These are phyloP conservation scores for Euzetes globulus DNA, from an alignment of 2,888 invertebrate genomes.

Conservation along the genomic window DNA sequence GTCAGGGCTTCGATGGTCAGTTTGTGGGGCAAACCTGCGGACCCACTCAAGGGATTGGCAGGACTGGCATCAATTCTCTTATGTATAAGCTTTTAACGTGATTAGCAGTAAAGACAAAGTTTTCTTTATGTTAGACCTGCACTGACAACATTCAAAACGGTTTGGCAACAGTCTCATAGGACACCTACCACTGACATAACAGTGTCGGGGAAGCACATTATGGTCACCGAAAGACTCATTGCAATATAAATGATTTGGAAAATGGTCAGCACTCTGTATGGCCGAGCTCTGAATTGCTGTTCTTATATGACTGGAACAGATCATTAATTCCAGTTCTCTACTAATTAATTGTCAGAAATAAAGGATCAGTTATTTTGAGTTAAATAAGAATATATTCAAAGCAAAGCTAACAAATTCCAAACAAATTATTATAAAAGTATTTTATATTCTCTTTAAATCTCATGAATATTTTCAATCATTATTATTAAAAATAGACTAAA, in stretches of 20 bases:
- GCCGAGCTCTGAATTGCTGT: background rate
- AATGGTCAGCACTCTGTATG: background rate
- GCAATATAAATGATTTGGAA: constrained; percentile 27
- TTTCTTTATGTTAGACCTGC: constrained; percentile 3
- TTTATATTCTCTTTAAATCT: background rate
- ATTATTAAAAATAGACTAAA: constrained; percentile 16
- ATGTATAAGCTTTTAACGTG: constrained; percentile 30
- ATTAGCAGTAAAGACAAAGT: constrained; percentile 26
- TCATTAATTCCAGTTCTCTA: constrained; percentile 13
- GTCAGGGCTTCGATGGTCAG: constrained; percentile 1
- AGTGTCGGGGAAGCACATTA: constrained; percentile 4
- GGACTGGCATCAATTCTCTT: constrained; percentile 20
- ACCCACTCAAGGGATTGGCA: constrained; percentile 13
- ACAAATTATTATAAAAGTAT: background rate
- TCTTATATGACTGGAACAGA: background rate
- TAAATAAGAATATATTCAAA: background rate
- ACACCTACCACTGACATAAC: background rate
- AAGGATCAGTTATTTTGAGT: background rate
- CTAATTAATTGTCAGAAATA: constrained; percentile 18
- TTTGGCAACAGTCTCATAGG: constrained; percentile 14
- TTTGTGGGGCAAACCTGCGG: constrained; percentile 10
- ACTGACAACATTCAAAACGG: constrained; percentile 11
- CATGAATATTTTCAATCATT: background rate
- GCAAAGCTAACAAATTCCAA: background rate
- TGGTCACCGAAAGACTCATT: constrained; percentile 23